Percentiles rank a stretch among this genome's conserved stretches.
These are phyloP conservation scores for Thymelicus acteon DNA, from an alignment of 2,888 invertebrate species.

Conservation along the genomic window DNA sequence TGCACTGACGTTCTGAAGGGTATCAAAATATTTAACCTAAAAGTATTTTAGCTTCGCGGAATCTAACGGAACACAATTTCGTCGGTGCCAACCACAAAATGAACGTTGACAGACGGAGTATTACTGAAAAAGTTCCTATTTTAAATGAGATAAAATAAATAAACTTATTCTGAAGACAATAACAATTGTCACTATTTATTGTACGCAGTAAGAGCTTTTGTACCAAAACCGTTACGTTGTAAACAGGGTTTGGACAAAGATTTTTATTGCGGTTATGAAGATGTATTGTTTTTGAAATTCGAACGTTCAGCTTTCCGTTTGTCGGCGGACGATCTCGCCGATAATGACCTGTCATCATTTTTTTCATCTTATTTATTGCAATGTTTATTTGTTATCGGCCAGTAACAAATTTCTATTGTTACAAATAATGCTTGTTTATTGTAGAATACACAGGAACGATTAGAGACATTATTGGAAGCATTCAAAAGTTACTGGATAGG, in stretches of 20 bases:
- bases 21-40: not conserved
- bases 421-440: conserved; percentile 17
- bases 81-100: conserved; percentile 21
- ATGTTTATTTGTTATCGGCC: conserved; percentile 4
- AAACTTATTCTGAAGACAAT: conserved; percentile 29
- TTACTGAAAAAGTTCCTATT: conserved; percentile 23
- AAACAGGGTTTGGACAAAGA: conserved; percentile 48
- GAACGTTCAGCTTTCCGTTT: conserved; percentile 38
- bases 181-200: conserved; percentile 22
- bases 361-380: conserved; percentile 8
- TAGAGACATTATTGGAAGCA: not conserved
- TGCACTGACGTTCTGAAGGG: not conserved
- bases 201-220: not conserved
- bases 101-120: conserved; percentile 13
- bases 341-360: conserved; percentile 16
- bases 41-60: conserved; percentile 31
- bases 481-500: not conserved
- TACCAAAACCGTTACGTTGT: conserved; percentile 23
- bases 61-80: conserved; percentile 35
- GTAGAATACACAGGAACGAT: not conserved
- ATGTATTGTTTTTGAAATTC: conserved; percentile 40
- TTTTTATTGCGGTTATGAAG: conserved; percentile 65
- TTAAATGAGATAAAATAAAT: conserved; percentile 10
- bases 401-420: conserved; percentile 1
- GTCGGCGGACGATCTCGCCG: conserved; percentile 24